These are phyloP conservation scores for Frankliniella intonsa DNA, from an alignment of 2,888 invertebrate species.

Conservation along the genomic window DNA sequence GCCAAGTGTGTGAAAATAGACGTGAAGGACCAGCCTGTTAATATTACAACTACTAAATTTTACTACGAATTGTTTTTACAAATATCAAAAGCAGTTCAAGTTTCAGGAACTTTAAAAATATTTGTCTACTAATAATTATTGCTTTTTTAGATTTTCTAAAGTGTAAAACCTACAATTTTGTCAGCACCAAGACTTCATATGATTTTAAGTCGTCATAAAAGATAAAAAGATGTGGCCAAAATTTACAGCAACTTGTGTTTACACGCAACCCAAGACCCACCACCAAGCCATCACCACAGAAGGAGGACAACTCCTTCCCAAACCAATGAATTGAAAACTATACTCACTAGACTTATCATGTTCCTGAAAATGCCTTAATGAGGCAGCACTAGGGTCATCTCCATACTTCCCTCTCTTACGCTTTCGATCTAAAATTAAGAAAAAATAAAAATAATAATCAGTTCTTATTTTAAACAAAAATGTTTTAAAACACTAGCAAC, in stretches of 20 bases:
- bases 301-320: not conserved
- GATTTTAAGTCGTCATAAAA: not conserved
- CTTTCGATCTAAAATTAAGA: not conserved
- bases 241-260: not conserved
- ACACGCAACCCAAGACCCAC: not conserved
- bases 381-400: not conserved
- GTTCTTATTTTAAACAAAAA: not conserved
- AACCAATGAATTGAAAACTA: not conserved
- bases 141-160: not conserved
- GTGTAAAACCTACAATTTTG: constrained; percentile 3
- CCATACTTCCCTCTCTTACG: not conserved
- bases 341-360: constrained; percentile 17
- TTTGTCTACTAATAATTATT: not conserved
- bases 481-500: not conserved
- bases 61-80: not conserved
- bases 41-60: not conserved
- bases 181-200: not conserved
- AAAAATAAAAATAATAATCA: not conserved
- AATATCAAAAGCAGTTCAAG: constrained; percentile 23
- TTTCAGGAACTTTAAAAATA: constrained; percentile 14
- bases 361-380: not conserved
- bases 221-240: not conserved
- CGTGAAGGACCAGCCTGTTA: constrained; percentile 24
- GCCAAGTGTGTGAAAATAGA: constrained; percentile 19
- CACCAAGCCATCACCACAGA: not conserved